These are phyloP conservation scores for Caenorhabditis wallacei DNA, from an alignment of 2,888 invertebrate species.

Conservation along the genomic window DNA sequence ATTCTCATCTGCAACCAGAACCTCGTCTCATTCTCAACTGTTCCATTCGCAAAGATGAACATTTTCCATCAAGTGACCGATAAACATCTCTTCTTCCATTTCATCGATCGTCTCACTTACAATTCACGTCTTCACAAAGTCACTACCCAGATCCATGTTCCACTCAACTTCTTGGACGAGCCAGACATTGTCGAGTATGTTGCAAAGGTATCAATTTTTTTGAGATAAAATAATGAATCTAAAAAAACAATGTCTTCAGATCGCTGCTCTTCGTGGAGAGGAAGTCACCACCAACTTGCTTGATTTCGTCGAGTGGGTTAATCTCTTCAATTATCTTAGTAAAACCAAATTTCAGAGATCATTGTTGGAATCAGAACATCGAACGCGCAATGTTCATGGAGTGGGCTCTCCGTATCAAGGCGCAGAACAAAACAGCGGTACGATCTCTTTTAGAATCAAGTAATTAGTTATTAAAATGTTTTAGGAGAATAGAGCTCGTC, in stretches of 20 bases:
- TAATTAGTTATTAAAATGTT: background rate
- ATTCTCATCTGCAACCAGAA: background rate
- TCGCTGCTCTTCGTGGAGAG: constrained; percentile 12
- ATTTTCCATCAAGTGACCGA: constrained; percentile 23
- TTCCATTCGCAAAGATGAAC: constrained; percentile 13
- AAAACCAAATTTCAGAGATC: constrained; percentile 6
- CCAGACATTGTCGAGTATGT: constrained; percentile 1
- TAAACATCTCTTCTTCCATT: background rate
- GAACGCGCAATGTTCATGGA: background rate
- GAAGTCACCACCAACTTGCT: background rate
- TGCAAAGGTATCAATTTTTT: background rate
- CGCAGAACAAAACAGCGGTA: background rate
- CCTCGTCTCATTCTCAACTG: background rate
- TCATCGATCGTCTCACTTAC: background rate
- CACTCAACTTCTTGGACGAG: background rate
- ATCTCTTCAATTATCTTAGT: background rate
- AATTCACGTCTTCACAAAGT: background rate
- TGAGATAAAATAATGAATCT: too few relatives aligned
- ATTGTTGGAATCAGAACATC: constrained; percentile 21
- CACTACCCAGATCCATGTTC: constrained; percentile 2
- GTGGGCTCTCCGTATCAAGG: background rate
- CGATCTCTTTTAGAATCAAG: background rate
- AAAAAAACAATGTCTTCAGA: constrained; percentile 21
- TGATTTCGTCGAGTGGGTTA: constrained; percentile 29
- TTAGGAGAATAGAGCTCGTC: background rate